phyloP scores from a whole-genome alignment of 2,888 invertebrate genomes.

The Apomyelois bistriatella region DNA sequence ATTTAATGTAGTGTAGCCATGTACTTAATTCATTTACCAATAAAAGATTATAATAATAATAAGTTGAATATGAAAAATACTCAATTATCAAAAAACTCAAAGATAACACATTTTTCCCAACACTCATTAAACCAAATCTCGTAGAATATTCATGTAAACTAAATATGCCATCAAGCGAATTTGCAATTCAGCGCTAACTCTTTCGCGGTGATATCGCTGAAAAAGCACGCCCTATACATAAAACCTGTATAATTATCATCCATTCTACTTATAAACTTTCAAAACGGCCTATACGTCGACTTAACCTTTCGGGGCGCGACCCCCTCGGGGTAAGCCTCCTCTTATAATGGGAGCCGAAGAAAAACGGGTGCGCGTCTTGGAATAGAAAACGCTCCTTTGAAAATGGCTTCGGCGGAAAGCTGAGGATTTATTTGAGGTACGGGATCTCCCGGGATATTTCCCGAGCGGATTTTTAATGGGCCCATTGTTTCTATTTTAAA shows the following conservation, averaged over 20 bases:
- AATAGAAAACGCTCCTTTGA: constrained; percentile 79
- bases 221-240: constrained; percentile 71
- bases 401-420: constrained; percentile 79
- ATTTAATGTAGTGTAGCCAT: too few species aligned
- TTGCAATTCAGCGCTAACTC: constrained; percentile 49
- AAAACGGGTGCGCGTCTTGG: constrained; percentile 77
- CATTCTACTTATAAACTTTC: constrained; percentile 79
- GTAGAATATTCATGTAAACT: constrained; percentile 23
- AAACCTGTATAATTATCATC: constrained; percentile 77
- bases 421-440: constrained; percentile 76
- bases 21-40: too few species aligned
- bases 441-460: constrained; percentile 76
- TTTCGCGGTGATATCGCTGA: constrained; percentile 65
- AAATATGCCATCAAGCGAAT: constrained; percentile 29
- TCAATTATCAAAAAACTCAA: too few species aligned
- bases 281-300: constrained; percentile 79
- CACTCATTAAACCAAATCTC: constrained; percentile 15
- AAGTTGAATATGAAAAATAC: too few species aligned
- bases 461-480: constrained; percentile 78
- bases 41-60: too few species aligned
- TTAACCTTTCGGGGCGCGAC: constrained; percentile 63
- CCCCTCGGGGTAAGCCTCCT: constrained; percentile 44
- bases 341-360: constrained; percentile 76
- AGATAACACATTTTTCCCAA: background rate
- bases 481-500: constrained; percentile 79